phyloP scores from a whole-genome alignment of 2,113 vertebrate species.

The Epinephelus cyanopodus region DNA sequence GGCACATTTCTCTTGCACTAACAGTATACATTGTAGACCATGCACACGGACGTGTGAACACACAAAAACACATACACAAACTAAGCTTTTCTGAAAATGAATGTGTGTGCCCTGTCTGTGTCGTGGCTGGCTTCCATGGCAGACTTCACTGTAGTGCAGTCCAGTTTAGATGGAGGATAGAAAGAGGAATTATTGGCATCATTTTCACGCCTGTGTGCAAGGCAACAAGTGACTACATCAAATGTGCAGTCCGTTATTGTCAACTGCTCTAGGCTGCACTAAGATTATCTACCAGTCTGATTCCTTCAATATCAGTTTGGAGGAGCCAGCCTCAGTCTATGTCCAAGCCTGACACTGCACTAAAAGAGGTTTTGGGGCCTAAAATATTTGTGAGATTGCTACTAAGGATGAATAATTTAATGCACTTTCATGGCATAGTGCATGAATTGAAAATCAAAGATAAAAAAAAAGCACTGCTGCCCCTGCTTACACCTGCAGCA shows the following conservation, averaged over 20 bases:
- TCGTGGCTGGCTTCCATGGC: constrained; percentile 57
- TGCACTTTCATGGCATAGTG: constrained; percentile 58
- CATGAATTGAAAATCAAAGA: constrained; percentile 61
- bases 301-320: constrained; percentile 44
- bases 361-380: constrained; percentile 59
- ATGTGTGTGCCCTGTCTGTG: constrained; percentile 30
- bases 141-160: constrained; percentile 35
- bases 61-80: constrained; percentile 27
- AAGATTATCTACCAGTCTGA: constrained; percentile 41
- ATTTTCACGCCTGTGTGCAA: constrained; percentile 56
- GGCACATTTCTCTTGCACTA: background rate
- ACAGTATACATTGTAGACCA: background rate
- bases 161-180: constrained; percentile 55
- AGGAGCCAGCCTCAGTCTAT: constrained; percentile 26
- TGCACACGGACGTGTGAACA: background rate
- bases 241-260: constrained; percentile 44
- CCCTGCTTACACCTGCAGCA: constrained; percentile 67
- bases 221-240: constrained; percentile 47
- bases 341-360: constrained; percentile 36
- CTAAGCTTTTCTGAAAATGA: constrained; percentile 31
- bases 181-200: constrained; percentile 54
- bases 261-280: constrained; percentile 17
- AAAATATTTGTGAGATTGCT: constrained; percentile 77
- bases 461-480: constrained; percentile 25
- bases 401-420: constrained; percentile 75